Base-by-base conservation (phyloP, 1,140 invertebrate species). In the Hyles euphorbiae region DNA sequence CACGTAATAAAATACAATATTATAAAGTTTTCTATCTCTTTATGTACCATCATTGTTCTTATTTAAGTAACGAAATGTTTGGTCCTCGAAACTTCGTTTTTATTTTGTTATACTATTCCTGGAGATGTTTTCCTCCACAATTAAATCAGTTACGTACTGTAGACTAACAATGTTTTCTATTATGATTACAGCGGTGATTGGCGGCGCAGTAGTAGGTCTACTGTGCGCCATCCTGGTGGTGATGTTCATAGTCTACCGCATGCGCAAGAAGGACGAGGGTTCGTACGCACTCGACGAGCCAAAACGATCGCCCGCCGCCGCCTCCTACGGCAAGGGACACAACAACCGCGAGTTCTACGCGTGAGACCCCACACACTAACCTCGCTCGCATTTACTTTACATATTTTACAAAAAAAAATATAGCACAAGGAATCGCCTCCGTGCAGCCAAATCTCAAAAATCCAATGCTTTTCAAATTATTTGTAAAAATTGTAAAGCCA, bases 231-330 rank as follows among this genome's bases (percentile, higher is more conserved):
- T 99, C 86, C 92, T 99, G 51, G 95, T 99, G 63, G 97, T 99
- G 50, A 99, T 99, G 98, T 99, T 99, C 91, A 98, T 99, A 78
- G 97, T 98, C 5, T 99, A 99, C 89, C 94, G 98, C 80, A 99
- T 99, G 97, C 93, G 98, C 84, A 99, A 99, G 93, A 99, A 99
- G 92, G 98, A 99, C 87, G 98, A 99, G 89, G 98, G 98, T 10
- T 98, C 97, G 63, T 99, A 99, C 85, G 95, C 98, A 5, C 91
- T 99, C 61, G 98, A 99, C 79, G 98, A 99, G 90, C 97, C 97
- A 11, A 98, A 98, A 88, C 92, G 97, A 84, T 97, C 96, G 67
- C 96, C 96, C 47, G 96, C 96, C 51, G 93, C 94, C 60, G 97
- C 97, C 74, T 95, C 96, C 61, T 98, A 98, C 90, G 94, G 94